These are phyloP conservation scores for Cranoglanis bouderius DNA, from an alignment of 2,113 vertebrate species.

Conservation along the genomic window DNA sequence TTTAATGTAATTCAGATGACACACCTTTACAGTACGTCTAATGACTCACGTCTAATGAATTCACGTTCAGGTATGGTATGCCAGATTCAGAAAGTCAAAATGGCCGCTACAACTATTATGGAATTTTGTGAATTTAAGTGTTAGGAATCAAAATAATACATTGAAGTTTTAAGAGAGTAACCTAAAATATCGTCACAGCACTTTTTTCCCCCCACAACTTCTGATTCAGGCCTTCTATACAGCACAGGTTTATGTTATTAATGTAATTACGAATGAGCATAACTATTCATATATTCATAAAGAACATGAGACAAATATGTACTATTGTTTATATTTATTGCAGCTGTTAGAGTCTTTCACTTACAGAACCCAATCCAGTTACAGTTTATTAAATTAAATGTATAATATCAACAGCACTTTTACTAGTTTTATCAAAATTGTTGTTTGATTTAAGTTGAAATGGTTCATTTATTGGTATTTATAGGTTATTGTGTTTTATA, in stretches of 20 bases:
- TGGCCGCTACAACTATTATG: background rate
- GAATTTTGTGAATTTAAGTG: background rate
- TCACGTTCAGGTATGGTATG: background rate
- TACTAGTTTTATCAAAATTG: background rate
- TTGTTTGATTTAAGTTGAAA: background rate
- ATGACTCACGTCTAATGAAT: no score
- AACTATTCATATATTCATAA: background rate
- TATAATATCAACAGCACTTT: background rate
- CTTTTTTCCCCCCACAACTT: background rate
- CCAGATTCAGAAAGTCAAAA: background rate
- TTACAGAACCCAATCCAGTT: background rate
- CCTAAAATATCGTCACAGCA: background rate
- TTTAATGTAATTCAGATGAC: background rate
- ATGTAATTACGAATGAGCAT: background rate
- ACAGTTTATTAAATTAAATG: background rate
- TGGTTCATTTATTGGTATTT: background rate
- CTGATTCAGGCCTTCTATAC: background rate
- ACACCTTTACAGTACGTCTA: background rate
- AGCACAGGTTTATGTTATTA: background rate
- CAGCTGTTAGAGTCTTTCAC: background rate
- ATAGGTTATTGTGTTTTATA: background rate
- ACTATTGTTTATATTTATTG: background rate
- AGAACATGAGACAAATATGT: background rate
- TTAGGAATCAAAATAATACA: background rate
- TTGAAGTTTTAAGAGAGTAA: background rate